Conservation (phyloP, 2,113 vertebrate species). For the Daphoenositta chrysoptera region DNA sequence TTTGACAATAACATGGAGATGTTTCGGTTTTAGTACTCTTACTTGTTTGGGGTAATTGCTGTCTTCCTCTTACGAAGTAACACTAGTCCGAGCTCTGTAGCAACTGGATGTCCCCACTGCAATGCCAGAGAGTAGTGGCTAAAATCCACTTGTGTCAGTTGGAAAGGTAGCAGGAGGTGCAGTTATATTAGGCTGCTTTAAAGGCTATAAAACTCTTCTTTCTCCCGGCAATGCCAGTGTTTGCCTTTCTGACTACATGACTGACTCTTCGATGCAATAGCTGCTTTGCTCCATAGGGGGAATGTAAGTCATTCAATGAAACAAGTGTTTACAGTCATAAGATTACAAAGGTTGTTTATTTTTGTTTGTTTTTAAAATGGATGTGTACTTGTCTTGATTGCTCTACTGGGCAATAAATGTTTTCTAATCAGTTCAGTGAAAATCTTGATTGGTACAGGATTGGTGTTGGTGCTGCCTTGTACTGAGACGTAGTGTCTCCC, state of each 20-base stretch:
- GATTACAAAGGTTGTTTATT: constrained; percentile 19
- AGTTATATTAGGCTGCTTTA: constrained; percentile 28
- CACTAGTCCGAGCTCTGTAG: background rate
- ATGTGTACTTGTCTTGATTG: constrained; percentile 6
- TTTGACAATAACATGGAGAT: background rate
- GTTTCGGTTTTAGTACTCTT: background rate
- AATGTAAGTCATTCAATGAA: constrained; percentile 62
- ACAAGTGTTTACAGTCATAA: constrained; percentile 37
- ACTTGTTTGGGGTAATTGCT: background rate
- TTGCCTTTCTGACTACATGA: constrained; percentile 53
- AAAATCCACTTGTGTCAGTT: background rate
- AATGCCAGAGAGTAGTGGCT: background rate
- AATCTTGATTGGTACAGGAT: background rate
- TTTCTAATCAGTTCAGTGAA: background rate
- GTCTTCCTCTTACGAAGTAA: background rate
- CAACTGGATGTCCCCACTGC: background rate
- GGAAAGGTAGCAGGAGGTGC: constrained; percentile 27
- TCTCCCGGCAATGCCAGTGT: constrained; percentile 46
- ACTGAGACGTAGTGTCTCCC: background rate
- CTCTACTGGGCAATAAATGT: background rate
- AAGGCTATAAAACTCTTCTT: constrained; percentile 33
- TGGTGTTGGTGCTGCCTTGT: background rate
- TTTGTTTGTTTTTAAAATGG: background rate
- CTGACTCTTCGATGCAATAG: constrained; percentile 10
- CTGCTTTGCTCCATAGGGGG: background rate